Percentiles rank a stretch among this genome's conserved stretches.
phyloP scores from a whole-genome alignment of 2,888 invertebrate species.

The Temnothorax ravouxi region DNA sequence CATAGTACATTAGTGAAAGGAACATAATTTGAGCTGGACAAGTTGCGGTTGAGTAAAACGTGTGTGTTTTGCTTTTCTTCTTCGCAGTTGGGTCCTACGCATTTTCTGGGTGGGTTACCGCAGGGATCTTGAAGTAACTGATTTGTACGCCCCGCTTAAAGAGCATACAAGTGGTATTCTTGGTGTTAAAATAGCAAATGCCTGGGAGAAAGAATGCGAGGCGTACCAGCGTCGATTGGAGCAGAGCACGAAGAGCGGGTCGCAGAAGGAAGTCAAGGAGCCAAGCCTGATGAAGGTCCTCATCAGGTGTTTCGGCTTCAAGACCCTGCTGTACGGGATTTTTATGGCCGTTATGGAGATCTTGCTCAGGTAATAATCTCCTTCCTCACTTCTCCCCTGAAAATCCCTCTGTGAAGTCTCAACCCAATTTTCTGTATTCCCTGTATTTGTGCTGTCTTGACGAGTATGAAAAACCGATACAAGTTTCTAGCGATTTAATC shows the following conservation, averaged over 20 bases:
- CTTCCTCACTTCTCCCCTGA: background rate
- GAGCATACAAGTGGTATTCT: slow-evolving; percentile 90
- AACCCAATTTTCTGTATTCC: background rate
- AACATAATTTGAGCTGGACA: background rate
- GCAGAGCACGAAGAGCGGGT: slow-evolving; percentile 46
- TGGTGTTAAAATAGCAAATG: slow-evolving; percentile 89
- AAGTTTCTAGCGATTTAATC: background rate
- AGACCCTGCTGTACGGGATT: slow-evolving; percentile 89
- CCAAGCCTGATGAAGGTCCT: slow-evolving; percentile 88
- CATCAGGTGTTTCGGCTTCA: slow-evolving; percentile 89
- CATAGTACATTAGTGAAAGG: background rate
- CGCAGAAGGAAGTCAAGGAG: slow-evolving; percentile 49
- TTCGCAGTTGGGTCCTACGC: slow-evolving; percentile 90
- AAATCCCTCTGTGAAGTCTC: background rate
- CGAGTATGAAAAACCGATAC: background rate
- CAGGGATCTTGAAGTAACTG: slow-evolving; percentile 89
- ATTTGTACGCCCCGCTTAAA: slow-evolving; percentile 90
- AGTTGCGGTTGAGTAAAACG: slow-evolving; percentile 13
- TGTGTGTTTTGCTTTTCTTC: slow-evolving; percentile 57
- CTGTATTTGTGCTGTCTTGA: background rate
- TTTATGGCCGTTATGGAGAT: slow-evolving; percentile 89
- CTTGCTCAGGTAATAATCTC: slow-evolving; percentile 87
- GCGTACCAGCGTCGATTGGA: slow-evolving; percentile 59
- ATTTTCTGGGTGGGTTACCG: slow-evolving; percentile 90
- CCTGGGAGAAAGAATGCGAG: slow-evolving; percentile 88